Base-by-base conservation (phyloP, 2,888 invertebrate genomes). In the Cabera pusaria region DNA sequence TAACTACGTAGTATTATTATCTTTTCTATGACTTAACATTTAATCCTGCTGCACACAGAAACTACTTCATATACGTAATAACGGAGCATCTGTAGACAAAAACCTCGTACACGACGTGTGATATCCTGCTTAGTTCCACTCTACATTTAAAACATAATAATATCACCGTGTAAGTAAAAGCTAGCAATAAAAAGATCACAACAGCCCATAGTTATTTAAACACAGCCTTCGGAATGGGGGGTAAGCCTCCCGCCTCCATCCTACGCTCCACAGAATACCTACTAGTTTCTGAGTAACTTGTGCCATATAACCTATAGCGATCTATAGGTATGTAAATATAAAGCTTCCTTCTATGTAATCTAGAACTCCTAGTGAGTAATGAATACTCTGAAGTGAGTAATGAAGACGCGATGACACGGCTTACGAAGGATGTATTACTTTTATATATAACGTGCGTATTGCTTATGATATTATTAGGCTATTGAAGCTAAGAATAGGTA, bases 351-450 rank as follows among this genome's bases (percentile, higher is more conserved):
- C 23, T 22, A 10, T 32, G 28, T 42, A 42, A 46, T 52, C 48
- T 53, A 55, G 50, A 46, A 50, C 49, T 49, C 39, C 36, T 49
- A 43, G 47, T 52, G 54, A 52, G 49, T 46, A 50, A 52, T 50
- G 48, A 49, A 53, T 38, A 37, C 29, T 38, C 35, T 46, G 44
- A 18, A 43, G 44, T 49, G 52, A 54, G 44, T 58, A 52, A 56
- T 58, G 57, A 51, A 49, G 47, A 10, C 18, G 29, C 20, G 32
- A 44, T 56, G 56, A 58, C 47, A 51, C 40, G 44, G 49, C 56
- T 26, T 22, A 33, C 43, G 48, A 20, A 39, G 39, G 51, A 52
- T 45, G 45, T 50, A 53, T 52, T 51, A 44, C 49, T 51, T 49
- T 39, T 50, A 43, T 40, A 29, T 27, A 22, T 44, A 28, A 29